Conservation (phyloP, 2,113 vertebrate genomes). For the Atlantisia rogersi region DNA sequence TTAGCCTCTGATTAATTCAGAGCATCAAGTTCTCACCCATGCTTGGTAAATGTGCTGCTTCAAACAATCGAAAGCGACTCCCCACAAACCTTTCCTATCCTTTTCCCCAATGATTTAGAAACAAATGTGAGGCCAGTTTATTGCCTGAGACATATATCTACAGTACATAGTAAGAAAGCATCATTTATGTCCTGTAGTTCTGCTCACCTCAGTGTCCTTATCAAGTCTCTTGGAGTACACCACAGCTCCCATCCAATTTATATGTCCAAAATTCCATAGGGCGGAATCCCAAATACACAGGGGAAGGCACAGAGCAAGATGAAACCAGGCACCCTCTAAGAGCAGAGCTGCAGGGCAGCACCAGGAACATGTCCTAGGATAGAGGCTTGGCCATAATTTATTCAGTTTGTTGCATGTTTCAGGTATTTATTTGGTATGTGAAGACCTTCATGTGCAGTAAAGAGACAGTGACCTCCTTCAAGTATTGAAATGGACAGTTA, state of each 20-base stretch:
- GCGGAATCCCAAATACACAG: neutral
- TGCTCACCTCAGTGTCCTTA: too few species aligned
- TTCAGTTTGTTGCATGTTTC: neutral
- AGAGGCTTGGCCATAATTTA: neutral
- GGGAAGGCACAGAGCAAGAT: neutral
- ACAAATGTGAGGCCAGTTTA: neutral
- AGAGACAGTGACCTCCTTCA: neutral
- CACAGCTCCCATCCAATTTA: neutral
- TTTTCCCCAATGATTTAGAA: neutral
- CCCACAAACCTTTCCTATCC: fast-evolving
- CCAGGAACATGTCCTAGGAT: too few species aligned
- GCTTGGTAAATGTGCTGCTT: neutral
- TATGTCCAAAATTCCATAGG: neutral
- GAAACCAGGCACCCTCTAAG: neutral
- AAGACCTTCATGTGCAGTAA: neutral
- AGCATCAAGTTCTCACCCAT: neutral
- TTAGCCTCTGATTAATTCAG: neutral
- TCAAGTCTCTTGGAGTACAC: neutral
- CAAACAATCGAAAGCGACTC: neutral
- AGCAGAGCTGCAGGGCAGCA: neutral
- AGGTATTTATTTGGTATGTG: neutral
- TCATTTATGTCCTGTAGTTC: too few species aligned
- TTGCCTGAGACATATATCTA: neutral
- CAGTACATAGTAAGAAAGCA: fast-evolving
- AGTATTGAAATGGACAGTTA: neutral